phyloP scores from a whole-genome alignment of 2,797 vertebrate genomes.

The Neostethus bicornis region DNA sequence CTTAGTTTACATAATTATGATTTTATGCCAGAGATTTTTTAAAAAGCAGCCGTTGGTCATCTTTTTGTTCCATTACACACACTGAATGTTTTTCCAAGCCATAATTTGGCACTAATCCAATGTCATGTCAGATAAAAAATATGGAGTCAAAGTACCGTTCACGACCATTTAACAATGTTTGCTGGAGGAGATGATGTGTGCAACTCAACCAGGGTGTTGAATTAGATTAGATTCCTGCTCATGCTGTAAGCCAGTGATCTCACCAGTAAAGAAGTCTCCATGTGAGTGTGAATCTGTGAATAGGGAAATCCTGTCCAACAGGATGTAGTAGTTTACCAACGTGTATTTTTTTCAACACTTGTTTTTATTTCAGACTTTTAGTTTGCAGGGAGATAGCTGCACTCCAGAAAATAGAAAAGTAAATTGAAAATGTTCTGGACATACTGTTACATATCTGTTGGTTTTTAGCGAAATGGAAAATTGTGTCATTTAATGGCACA shows the following conservation, averaged over 20 bases:
- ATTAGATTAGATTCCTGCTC: constrained; percentile 68
- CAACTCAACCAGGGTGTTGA: constrained; percentile 44
- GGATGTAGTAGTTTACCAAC: background rate
- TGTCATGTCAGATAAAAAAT: constrained; percentile 52
- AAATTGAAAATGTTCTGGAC: background rate
- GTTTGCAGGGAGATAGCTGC: background rate
- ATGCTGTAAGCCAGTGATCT: constrained; percentile 54
- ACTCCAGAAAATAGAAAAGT: background rate
- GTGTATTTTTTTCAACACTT: background rate
- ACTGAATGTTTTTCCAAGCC: constrained; percentile 27
- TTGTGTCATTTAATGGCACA: too few relatives aligned
- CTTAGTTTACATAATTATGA: constrained; percentile 12
- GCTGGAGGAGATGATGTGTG: constrained; percentile 51
- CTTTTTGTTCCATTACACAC: constrained; percentile 36
- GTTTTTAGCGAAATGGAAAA: too few relatives aligned
- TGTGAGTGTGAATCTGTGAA: background rate
- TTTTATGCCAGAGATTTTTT: constrained; percentile 22
- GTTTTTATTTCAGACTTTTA: background rate
- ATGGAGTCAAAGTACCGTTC: constrained; percentile 33
- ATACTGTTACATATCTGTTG: too few relatives aligned
- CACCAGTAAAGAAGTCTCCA: constrained; percentile 19
- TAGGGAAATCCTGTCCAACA: constrained; percentile 19
- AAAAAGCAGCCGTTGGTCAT: constrained; percentile 49
- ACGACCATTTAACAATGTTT: constrained; percentile 41
- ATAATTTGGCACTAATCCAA: constrained; percentile 17